These are phyloP conservation scores for Montifringilla adamsi DNA, from an alignment of 2,113 vertebrate genomes.

Conservation along the genomic window DNA sequence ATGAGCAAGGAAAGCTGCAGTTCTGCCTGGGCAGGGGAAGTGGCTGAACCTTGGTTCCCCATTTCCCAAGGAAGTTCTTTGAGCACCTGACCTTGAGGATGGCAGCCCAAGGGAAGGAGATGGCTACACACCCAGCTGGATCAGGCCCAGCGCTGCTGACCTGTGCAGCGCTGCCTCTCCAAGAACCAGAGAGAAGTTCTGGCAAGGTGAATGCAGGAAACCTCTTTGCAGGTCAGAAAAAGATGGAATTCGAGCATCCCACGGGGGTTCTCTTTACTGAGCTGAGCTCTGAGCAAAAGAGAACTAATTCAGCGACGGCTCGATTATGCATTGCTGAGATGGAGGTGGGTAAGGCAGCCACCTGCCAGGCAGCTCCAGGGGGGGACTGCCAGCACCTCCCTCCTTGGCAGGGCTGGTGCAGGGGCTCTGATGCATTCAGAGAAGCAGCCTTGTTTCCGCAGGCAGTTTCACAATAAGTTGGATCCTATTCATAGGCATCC, in stretches of 20 bases:
- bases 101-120: neutral
- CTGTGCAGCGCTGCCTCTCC: accelerated
- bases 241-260: neutral
- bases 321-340: neutral
- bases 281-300: neutral
- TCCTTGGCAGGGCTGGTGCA: neutral
- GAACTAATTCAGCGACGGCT: neutral
- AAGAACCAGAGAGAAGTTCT: neutral
- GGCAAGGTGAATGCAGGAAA: neutral
- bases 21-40: neutral
- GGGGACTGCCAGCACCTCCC: neutral
- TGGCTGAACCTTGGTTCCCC: neutral
- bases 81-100: neutral
- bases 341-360: neutral
- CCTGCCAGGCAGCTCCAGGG: neutral
- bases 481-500: neutral
- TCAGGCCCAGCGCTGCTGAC: neutral
- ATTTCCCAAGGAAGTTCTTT: neutral
- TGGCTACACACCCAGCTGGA: neutral
- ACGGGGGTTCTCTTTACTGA: neutral
- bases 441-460: neutral
- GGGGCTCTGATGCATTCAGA: neutral
- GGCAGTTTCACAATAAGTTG: neutral
- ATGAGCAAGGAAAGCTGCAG: neutral
- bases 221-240: accelerated